Conservation (phyloP, 2,113 vertebrate genomes). For the Syngnathus floridae region DNA sequence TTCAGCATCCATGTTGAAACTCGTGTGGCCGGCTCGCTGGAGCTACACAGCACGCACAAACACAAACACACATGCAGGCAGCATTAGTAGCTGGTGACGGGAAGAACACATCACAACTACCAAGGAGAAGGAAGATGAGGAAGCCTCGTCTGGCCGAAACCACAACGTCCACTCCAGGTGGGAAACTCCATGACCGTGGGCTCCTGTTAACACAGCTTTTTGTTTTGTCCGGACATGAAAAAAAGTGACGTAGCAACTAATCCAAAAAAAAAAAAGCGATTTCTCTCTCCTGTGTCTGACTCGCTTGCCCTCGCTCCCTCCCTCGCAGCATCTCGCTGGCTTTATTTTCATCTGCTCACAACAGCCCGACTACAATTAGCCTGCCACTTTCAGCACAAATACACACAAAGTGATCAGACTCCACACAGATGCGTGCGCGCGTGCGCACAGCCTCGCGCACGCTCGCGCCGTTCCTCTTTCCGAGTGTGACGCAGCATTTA, state of each 20-base stretch:
- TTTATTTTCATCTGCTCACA: constrained; percentile 75
- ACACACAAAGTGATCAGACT: constrained; percentile 48
- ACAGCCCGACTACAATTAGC: constrained; percentile 77
- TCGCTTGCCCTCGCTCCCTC: constrained; percentile 41
- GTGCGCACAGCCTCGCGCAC: constrained; percentile 36
- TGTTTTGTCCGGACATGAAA: constrained; percentile 72
- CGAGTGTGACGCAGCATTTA: constrained; percentile 99
- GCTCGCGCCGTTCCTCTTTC: constrained; percentile 58
- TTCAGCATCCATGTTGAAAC: constrained; percentile 76
- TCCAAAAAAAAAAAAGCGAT: constrained; percentile 46
- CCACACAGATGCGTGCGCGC: constrained; percentile 36
- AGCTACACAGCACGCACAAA: constrained; percentile 45
- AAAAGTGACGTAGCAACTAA: constrained; percentile 82
- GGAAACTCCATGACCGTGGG: constrained; percentile 64
- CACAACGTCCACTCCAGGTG: constrained; percentile 61
- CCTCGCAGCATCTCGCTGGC: constrained; percentile 60
- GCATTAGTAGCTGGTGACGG: constrained; percentile 35
- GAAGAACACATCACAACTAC: constrained; percentile 57
- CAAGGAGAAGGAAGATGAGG: constrained; percentile 58
- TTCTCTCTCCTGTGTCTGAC: constrained; percentile 47
- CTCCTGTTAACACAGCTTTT: constrained; percentile 70
- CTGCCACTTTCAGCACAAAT: constrained; percentile 69
- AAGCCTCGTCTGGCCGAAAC: constrained; percentile 53
- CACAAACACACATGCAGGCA: constrained; percentile 10
- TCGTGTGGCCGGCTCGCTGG: constrained; percentile 59